phyloP scores from a whole-genome alignment of 37 sponge, comb jelly and placozoan species.

The Cliona cf. orientalis region DNA sequence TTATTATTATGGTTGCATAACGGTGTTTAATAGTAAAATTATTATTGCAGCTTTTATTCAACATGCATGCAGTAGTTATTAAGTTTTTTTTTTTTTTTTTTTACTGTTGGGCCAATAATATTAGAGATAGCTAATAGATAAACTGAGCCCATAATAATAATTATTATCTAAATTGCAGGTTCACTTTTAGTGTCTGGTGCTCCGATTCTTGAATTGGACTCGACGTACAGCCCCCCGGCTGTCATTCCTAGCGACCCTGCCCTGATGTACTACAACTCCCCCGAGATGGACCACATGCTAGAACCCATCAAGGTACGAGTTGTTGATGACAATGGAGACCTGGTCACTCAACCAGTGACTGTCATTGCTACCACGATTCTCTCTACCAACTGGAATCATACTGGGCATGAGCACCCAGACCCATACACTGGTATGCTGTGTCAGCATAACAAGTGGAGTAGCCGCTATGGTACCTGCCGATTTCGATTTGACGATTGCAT shows the following conservation, averaged over 20 bases:
- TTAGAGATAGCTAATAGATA: too few species aligned
- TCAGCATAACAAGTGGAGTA: constrained; percentile 9
- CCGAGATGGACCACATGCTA: constrained; percentile 45
- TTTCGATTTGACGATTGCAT: constrained; percentile 4
- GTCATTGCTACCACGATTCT: constrained; percentile 55
- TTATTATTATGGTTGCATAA: too few species aligned
- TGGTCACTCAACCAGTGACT: constrained; percentile 34
- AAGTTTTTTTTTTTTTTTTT: too few species aligned
- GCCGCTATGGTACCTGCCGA: constrained; percentile 16
- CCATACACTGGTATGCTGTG: constrained; percentile 34
- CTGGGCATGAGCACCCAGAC: not conserved
- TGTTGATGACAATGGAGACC: constrained; percentile 12
- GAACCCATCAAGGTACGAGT: constrained; percentile 43
- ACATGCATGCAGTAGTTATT: too few species aligned
- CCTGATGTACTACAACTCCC: constrained; percentile 40
- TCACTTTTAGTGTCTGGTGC: too few species aligned
- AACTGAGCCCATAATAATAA: too few species aligned
- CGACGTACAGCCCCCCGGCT: constrained; percentile 42
- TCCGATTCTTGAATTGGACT: constrained; percentile 53
- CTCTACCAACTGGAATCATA: not conserved
- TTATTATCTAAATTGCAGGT: too few species aligned
- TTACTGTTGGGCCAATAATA: too few species aligned
- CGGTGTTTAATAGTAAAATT: too few species aligned
- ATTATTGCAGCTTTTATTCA: too few species aligned
- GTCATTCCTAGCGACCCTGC: constrained; percentile 44